Percentiles rank a stretch among this genome's conserved stretches.
phyloP scores from a whole-genome alignment of 2,797 vertebrate species.

The Amniataba percoides region DNA sequence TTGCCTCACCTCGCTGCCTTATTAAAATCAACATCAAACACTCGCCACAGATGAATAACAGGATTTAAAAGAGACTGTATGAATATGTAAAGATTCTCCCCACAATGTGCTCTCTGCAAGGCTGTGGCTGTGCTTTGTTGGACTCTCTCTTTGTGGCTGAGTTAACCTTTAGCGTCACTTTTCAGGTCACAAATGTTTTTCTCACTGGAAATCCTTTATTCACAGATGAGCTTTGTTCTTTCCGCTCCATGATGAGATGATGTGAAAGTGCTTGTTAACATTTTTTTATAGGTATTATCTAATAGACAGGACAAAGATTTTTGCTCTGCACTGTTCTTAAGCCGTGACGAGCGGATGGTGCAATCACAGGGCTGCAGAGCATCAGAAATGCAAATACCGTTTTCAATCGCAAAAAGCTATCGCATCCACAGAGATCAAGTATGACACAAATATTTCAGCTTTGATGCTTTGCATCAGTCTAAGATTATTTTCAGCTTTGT shows the following conservation, averaged over 20 bases:
- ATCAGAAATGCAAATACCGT: constrained; percentile 34
- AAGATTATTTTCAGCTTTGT: not conserved
- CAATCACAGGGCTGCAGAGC: constrained; percentile 12
- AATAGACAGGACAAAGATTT: constrained; percentile 12
- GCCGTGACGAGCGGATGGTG: constrained; percentile 12
- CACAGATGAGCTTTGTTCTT: constrained; percentile 36
- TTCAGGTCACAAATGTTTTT: constrained; percentile 38
- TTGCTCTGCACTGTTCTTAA: not conserved
- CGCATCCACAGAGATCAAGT: not conserved
- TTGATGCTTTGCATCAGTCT: not conserved
- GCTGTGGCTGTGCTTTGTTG: constrained; percentile 30
- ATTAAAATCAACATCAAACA: constrained; percentile 83
- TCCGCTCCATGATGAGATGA: not conserved
- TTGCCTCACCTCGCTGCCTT: constrained; percentile 79
- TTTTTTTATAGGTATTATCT: constrained; percentile 19
- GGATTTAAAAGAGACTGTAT: constrained; percentile 74
- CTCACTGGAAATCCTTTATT: constrained; percentile 19
- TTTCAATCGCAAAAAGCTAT: constrained; percentile 20
- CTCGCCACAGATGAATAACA: constrained; percentile 61
- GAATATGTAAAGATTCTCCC: constrained; percentile 69
- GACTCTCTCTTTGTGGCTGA: constrained; percentile 8
- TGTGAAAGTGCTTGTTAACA: constrained; percentile 24
- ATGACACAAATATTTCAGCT: constrained; percentile 15
- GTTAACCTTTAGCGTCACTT: constrained; percentile 42
- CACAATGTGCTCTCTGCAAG: constrained; percentile 38